Conservation (phyloP, 2,888 invertebrate species). For the Drosophila hawaiiensis region DNA sequence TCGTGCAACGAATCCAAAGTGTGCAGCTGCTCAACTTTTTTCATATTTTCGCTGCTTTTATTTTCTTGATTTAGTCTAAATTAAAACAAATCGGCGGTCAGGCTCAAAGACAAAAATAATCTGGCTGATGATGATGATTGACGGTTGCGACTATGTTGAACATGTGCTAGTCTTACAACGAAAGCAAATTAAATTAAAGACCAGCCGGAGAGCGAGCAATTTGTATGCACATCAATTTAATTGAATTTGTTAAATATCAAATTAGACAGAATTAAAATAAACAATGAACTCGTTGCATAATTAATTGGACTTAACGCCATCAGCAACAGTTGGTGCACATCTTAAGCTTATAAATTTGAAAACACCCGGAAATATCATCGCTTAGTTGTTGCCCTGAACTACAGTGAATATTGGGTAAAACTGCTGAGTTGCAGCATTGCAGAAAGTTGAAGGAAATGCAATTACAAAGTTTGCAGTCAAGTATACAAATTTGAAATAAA, state of each 20-base stretch:
- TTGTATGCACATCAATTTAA: constrained; percentile 71
- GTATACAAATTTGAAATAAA: background rate
- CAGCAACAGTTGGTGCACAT: constrained; percentile 7
- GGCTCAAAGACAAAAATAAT: constrained; percentile 35
- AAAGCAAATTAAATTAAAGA: constrained; percentile 75
- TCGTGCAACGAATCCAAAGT: constrained; percentile 32
- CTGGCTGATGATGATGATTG: constrained; percentile 55
- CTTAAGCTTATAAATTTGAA: constrained; percentile 39
- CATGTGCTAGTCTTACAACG: constrained; percentile 36
- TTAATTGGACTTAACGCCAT: constrained; percentile 42
- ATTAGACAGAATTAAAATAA: constrained; percentile 40
- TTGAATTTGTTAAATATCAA: constrained; percentile 58
- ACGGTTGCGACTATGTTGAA: constrained; percentile 9
- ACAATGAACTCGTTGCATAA: constrained; percentile 49
- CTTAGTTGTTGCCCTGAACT: background rate
- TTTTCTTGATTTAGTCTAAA: constrained; percentile 36
- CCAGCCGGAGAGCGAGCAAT: constrained; percentile 43
- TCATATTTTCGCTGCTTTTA: constrained; percentile 6
- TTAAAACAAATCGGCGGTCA: constrained; percentile 71
- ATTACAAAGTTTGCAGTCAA: background rate
- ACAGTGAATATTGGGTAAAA: constrained; percentile 27
- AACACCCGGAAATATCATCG: constrained; percentile 15
- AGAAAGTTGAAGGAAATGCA: constrained; percentile 3
- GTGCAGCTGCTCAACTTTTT: constrained; percentile 24
- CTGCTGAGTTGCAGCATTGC: background rate